Evolutionary conservation across 2,113 vertebrate species (phyloP).

Genomic region (Tonatia bakeri): DNA sequence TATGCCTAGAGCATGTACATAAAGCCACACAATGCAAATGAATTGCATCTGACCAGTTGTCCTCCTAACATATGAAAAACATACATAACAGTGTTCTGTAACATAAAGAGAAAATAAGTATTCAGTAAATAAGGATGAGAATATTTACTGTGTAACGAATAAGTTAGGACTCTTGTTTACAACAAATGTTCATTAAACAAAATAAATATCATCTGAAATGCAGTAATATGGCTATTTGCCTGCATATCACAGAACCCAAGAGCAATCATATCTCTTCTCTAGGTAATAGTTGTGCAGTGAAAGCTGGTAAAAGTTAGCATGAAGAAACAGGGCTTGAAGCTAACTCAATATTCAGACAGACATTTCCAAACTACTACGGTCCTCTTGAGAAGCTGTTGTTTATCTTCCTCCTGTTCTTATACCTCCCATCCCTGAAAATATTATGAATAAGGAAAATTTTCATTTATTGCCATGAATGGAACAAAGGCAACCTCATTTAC

Average conservation of each 20-base stretch:
- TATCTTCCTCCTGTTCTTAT: background rate
- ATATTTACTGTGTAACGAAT: background rate
- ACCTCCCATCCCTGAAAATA: background rate
- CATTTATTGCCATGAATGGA: background rate
- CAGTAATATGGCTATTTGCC: background rate
- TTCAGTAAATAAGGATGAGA: background rate
- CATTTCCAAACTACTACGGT: slow-evolving; percentile 14
- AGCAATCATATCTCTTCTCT: background rate
- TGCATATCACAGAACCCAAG: background rate
- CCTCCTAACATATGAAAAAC: background rate
- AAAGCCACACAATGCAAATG: background rate
- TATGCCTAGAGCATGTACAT: background rate
- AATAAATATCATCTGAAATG: background rate
- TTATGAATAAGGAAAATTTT: background rate
- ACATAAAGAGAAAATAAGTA: background rate
- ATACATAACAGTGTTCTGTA: background rate
- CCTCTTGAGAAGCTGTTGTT: background rate
- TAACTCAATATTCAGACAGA: background rate
- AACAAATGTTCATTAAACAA: background rate
- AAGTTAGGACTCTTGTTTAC: background rate
- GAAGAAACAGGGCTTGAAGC: background rate
- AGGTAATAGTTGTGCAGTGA: background rate
- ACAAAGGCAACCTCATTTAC: background rate
- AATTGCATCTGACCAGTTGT: background rate
- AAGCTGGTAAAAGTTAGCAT: background rate